Evolutionary conservation across 2,113 vertebrate species (phyloP), one percentile per base, ranked within the genome.

Genomic region (Vimba vimba): DNA sequence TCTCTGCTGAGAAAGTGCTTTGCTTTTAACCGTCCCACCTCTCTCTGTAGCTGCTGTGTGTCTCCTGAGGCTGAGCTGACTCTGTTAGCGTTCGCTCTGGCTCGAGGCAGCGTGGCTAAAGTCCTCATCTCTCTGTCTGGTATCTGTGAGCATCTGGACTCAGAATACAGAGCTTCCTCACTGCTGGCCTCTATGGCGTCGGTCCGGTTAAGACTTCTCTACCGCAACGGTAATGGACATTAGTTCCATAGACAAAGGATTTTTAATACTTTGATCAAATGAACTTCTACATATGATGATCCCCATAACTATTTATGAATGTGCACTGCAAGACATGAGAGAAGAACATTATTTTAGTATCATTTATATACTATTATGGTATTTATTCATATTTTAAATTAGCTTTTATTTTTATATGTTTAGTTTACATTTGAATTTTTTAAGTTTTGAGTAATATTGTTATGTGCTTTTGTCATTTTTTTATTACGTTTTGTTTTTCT

Each of bases 31-130:
- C 30, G 1, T 79, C 52, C 33, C 68, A 21, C 74, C 1, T 75
- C 25, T 73, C 36, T 66, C 10, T 62, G n/a, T n/a, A 99, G 98
- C 68, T 97, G 96, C 89, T 97, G 94, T 89, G 95, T 95, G 79
- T 97, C 96, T 87, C 97, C 97, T 55, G 97, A 98, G 68, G 97
- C 98, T 10, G 97, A 99, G 85, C 88, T 99, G 89, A 98, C 97
- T 6, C 95, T 99, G 57, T 89, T 99, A 92, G 97, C 98, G 30
- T 99, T 99, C 76, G 97, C 98, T 83, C 93, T 99, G 88, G 98
- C 98, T 87, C 94, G 98, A 91, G 98, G 98, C 52, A 98, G 97
- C 33, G 92, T 99, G 62, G 95, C 97, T 27, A 99, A 99, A 94
- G 96, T 99, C 74, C 85, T 99, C 43, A 95, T 93, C 90, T 97